phyloP scores from a whole-genome alignment of 1,140 invertebrate genomes.

The Brachionus sp. region DNA sequence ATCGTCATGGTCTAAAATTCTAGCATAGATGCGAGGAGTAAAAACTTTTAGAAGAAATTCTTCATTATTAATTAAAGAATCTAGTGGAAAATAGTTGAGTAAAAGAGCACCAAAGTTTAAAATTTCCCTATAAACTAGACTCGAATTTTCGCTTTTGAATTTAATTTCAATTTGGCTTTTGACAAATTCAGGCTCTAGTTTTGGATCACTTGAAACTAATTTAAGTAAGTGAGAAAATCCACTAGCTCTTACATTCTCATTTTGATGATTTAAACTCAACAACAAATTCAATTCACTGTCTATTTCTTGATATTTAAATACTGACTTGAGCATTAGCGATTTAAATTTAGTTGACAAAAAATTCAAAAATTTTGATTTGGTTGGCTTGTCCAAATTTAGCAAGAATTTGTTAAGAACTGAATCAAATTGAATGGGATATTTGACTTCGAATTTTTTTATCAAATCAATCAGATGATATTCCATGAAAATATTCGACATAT shows the following conservation, averaged over 20 bases:
- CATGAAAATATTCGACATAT: neutral
- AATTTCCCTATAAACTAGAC: neutral
- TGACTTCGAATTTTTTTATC: neutral
- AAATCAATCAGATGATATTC: slow-evolving; percentile 22
- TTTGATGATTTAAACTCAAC: slow-evolving; percentile 16
- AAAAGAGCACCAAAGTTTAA: slow-evolving; percentile 34
- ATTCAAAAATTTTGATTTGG: slow-evolving; percentile 14
- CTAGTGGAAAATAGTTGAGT: slow-evolving; percentile 16
- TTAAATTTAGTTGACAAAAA: slow-evolving; percentile 24
- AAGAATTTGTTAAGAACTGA: slow-evolving; percentile 23
- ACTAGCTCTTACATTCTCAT: slow-evolving; percentile 1
- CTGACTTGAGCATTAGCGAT: neutral
- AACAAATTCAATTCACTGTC: slow-evolving; percentile 36
- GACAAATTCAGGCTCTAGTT: slow-evolving; percentile 32
- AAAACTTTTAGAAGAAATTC: neutral
- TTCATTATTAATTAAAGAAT: neutral
- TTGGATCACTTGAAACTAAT: neutral
- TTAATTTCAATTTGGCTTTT: neutral
- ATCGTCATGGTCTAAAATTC: neutral
- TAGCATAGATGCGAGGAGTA: neutral
- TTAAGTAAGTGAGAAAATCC: neutral
- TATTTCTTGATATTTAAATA: slow-evolving; percentile 32
- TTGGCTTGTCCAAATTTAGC: neutral
- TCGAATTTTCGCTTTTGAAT: slow-evolving; percentile 1
- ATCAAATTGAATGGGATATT: slow-evolving; percentile 4